phyloP scores from a whole-genome alignment of 2,888 invertebrate genomes.

The Cinara cedri region DNA sequence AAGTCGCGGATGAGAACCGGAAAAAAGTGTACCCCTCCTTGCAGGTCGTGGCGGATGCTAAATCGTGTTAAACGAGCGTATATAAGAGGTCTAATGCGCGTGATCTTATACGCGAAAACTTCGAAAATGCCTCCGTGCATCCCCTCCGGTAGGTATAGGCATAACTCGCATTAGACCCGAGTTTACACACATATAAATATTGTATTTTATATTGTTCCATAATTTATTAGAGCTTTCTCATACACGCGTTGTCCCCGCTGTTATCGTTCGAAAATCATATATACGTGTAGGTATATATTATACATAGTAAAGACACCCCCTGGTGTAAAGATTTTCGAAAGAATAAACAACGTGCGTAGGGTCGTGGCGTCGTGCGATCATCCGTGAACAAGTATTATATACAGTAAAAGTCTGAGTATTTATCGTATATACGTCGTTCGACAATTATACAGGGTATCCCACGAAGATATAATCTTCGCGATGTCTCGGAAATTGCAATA shows the following conservation, averaged over 20 bases:
- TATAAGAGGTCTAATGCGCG: neutral
- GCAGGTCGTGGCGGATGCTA: neutral
- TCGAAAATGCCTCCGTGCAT: neutral
- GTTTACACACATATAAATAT: neutral
- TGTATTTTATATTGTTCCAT: too few relatives aligned
- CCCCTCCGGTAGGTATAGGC: neutral
- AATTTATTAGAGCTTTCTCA: too few relatives aligned
- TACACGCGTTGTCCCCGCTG: neutral
- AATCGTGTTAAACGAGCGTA: constrained; percentile 6
- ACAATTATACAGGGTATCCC: too few relatives aligned
- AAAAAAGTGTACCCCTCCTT: too few relatives aligned
- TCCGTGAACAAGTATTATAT: neutral
- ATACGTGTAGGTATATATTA: neutral
- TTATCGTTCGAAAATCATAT: constrained; percentile 3
- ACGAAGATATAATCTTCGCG: too few relatives aligned
- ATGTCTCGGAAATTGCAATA: too few relatives aligned
- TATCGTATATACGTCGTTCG: too few relatives aligned
- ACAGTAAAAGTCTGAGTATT: too few relatives aligned
- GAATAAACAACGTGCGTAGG: neutral
- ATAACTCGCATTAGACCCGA: neutral
- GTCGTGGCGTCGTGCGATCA: neutral
- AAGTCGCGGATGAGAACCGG: neutral
- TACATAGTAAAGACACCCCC: neutral
- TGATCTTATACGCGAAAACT: constrained; percentile 27
- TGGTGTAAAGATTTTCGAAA: neutral